These are phyloP conservation scores for Channa striata DNA, from an alignment of 2,797 vertebrate genomes.

Conservation along the genomic window DNA sequence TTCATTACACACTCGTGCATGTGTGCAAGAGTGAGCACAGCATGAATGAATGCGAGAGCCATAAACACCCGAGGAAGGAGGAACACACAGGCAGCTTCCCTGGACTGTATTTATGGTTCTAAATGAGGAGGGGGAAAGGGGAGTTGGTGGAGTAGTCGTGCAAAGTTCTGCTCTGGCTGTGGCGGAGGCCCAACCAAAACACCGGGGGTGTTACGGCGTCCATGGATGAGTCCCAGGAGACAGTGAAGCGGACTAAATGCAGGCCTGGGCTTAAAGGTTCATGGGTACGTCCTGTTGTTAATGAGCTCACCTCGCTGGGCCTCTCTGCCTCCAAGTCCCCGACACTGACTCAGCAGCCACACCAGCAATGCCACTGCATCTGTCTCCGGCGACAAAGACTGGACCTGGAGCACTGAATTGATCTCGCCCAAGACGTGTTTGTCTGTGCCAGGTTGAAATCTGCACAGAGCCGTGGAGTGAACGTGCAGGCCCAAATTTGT, in stretches of 20 bases:
- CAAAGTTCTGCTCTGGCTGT: slow-evolving; percentile 53
- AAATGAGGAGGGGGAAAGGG: slow-evolving; percentile 24
- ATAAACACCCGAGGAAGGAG: slow-evolving; percentile 76
- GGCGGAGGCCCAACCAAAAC: slow-evolving; percentile 75
- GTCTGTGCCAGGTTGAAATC: slow-evolving; percentile 1
- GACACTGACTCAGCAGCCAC: slow-evolving; percentile 50
- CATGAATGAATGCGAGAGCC: slow-evolving; percentile 58
- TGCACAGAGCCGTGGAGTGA: not conserved
- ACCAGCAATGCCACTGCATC: slow-evolving; percentile 41
- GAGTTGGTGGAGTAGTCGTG: slow-evolving; percentile 25
- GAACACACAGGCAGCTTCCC: slow-evolving; percentile 64
- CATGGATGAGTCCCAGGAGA: slow-evolving; percentile 68
- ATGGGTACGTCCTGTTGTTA: slow-evolving; percentile 78
- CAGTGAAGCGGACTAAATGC: slow-evolving; percentile 65
- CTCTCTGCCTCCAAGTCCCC: slow-evolving; percentile 61
- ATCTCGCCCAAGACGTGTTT: slow-evolving; percentile 24
- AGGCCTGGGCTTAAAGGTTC: slow-evolving; percentile 76
- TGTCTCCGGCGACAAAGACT: slow-evolving; percentile 21
- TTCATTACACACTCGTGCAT: slow-evolving; percentile 17
- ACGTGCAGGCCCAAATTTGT: not conserved
- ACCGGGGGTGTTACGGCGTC: slow-evolving; percentile 68
- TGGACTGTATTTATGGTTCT: slow-evolving; percentile 61
- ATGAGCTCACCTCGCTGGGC: slow-evolving; percentile 76
- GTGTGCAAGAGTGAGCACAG: slow-evolving; percentile 48
- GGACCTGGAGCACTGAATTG: slow-evolving; percentile 26